These are phyloP conservation scores for Minunthozetes semirufus DNA, from an alignment of 2,888 invertebrate genomes.

Conservation along the genomic window DNA sequence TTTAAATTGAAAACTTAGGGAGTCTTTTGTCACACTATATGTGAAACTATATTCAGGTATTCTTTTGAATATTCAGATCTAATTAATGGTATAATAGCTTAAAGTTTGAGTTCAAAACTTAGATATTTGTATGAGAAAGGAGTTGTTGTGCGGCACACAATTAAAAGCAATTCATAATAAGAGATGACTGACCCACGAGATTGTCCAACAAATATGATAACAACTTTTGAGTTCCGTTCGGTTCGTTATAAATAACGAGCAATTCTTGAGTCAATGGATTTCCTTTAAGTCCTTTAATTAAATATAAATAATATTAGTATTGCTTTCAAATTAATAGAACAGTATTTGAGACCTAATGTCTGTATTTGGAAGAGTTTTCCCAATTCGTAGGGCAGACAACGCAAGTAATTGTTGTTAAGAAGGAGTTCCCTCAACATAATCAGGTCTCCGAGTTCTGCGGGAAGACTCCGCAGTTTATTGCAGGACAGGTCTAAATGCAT, in stretches of 20 bases:
- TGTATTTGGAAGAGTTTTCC: constrained; percentile 95
- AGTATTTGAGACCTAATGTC: constrained; percentile 61
- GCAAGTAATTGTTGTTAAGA: constrained; percentile 85
- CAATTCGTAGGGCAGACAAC: constrained; percentile 89
- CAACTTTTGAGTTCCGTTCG: constrained; percentile 88
- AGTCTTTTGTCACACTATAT: too few species aligned
- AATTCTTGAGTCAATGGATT: constrained; percentile 92
- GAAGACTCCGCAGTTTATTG: constrained; percentile 88
- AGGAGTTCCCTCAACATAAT: constrained; percentile 89
- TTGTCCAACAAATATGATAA: constrained; percentile 91
- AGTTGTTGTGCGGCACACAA: too few species aligned
- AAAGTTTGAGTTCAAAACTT: too few species aligned
- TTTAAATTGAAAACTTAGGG: too few species aligned
- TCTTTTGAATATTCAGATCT: too few species aligned
- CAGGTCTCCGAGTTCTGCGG: constrained; percentile 92
- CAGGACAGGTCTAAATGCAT: constrained; percentile 83
- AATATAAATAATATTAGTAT: not conserved
- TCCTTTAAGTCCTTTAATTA: constrained; percentile 56
- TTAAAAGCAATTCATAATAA: too few species aligned
- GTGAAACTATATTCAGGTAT: too few species aligned
- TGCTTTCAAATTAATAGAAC: constrained; percentile 1
- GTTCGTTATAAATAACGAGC: constrained; percentile 81
- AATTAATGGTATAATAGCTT: too few species aligned
- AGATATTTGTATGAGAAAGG: too few species aligned
- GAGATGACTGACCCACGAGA: constrained; percentile 69